These are phyloP conservation scores for Erythrolamprus reginae DNA, from an alignment of 2,113 vertebrate genomes.

Conservation along the genomic window DNA sequence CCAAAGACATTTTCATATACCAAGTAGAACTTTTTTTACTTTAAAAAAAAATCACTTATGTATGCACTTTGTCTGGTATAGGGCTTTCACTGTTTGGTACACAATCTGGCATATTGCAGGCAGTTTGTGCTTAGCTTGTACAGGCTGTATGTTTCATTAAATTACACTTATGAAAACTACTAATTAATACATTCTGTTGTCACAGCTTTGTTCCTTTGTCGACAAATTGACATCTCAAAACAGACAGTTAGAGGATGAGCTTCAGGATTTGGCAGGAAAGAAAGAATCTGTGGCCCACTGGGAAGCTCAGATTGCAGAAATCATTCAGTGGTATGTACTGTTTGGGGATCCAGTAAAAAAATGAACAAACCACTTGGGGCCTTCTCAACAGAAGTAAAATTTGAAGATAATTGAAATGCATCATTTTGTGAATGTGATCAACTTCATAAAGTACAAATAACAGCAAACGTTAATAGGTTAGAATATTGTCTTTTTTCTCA, in stretches of 20 bases:
- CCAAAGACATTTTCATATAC: no score
- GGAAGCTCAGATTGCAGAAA: constrained; percentile 98
- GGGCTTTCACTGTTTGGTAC: background rate
- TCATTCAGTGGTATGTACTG: constrained; percentile 89
- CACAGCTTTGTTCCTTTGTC: constrained; percentile 87
- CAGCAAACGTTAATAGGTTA: background rate
- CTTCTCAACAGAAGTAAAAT: background rate
- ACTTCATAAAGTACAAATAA: background rate
- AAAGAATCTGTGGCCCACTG: constrained; percentile 95
- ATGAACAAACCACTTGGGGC: accelerated
- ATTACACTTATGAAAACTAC: background rate
- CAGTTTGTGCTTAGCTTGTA: accelerated
- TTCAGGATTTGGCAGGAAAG: constrained; percentile 87
- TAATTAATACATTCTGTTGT: constrained; percentile 17
- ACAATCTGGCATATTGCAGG: background rate
- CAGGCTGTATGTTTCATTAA: background rate
- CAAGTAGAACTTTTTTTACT: background rate
- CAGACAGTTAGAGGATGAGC: constrained; percentile 89
- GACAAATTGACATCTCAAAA: constrained; percentile 89
- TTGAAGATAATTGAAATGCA: constrained; percentile 4
- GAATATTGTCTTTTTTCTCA: background rate
- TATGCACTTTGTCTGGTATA: background rate
- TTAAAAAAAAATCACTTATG: background rate
- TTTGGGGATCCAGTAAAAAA: constrained; percentile 14
- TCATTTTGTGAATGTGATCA: background rate